Evolutionary conservation across 2,888 invertebrate genomes (phyloP).

Genomic region (Torymus auratus): DNA sequence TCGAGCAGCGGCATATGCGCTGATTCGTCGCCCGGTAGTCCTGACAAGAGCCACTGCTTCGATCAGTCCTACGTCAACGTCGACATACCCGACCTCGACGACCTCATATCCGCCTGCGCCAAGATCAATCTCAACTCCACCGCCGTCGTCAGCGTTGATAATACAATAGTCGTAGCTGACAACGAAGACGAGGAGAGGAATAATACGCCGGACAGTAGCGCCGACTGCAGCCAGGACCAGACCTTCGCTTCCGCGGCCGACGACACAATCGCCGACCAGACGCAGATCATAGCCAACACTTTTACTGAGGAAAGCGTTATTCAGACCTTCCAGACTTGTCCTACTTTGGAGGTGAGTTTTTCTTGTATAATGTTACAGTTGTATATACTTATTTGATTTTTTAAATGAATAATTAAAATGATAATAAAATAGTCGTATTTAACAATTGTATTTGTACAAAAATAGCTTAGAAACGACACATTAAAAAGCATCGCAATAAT

Average conservation of each 20-base stretch:
- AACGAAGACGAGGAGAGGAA: too few relatives aligned
- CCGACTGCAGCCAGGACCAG: conserved; percentile 67
- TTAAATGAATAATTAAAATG: too few relatives aligned
- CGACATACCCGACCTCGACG: conserved; percentile 69
- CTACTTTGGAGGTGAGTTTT: conserved; percentile 39
- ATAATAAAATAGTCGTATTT: too few relatives aligned
- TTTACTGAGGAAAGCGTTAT: conserved; percentile 23
- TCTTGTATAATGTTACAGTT: too few relatives aligned
- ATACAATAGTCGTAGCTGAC: background rate
- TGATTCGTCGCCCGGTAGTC: conserved; percentile 61
- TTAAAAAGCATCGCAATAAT: too few relatives aligned
- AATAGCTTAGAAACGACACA: too few relatives aligned
- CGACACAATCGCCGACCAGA: conserved; percentile 39
- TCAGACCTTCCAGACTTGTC: conserved; percentile 50
- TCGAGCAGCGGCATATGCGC: conserved; percentile 67
- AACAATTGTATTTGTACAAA: too few relatives aligned
- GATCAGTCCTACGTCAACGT: conserved; percentile 63
- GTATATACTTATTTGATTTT: too few relatives aligned
- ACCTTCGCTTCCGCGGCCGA: conserved; percentile 69
- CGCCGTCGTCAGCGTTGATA: background rate
- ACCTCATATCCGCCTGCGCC: conserved; percentile 69
- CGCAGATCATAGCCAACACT: background rate
- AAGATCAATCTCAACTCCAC: conserved; percentile 62
- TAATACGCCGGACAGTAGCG: conserved; percentile 26
- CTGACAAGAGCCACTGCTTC: conserved; percentile 55